Evolutionary conservation across 2,113 vertebrate species (phyloP), one percentile per base, ranked within the genome.

Genomic region (Dendrocopos noguchii): DNA sequence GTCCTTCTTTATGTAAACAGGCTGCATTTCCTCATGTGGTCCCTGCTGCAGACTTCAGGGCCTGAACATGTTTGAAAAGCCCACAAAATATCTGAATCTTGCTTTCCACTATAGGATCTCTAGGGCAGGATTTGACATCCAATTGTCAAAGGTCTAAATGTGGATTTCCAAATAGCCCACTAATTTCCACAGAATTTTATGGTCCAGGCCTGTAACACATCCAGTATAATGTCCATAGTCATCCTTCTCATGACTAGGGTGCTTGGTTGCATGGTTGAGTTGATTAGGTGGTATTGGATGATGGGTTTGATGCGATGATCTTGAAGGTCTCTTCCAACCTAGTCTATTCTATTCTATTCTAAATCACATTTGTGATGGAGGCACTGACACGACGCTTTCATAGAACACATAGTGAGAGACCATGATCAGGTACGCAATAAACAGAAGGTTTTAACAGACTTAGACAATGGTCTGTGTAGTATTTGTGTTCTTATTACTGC

Each of bases 131-230:
- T 88, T 56, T 91, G 53, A 57, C 31, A 83, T 53, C 28, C 68
- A 55, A 3, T 20, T 66, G 21, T 27, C 8, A 77, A 64, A 70
- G 10, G 42, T n/a, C 9, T n/a, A 63, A 83, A 77, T 10, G 46
- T 0, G 22, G 33, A 77, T 90, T 84, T 87, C 19, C 34, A 83
- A 74, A 57, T n/a, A 91, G 27, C 21, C 12, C 14, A 28, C 20
- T 57, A 47, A 33, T 63, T 86, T 84, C 28, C 55, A n/a, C 20
- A 24, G 56, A n/a, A 39, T 16, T n/a, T 21, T 16, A 2, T 21
- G 36, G 24, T 44, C 72, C 52, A 67, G 65, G 27, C 44, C 31
- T 0, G 3, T 16, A 28, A 14, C 0, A 0, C 5, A 61, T 15
- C 47, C 36, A n/a, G 20, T 9, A 28, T 5, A 31, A 22, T 22